A percentile compares a stretch with the other conserved stretches of the same genome.
These are phyloP conservation scores for Zygothrica quintamaculata DNA, from an alignment of 2,888 invertebrate species.

Conservation along the genomic window DNA sequence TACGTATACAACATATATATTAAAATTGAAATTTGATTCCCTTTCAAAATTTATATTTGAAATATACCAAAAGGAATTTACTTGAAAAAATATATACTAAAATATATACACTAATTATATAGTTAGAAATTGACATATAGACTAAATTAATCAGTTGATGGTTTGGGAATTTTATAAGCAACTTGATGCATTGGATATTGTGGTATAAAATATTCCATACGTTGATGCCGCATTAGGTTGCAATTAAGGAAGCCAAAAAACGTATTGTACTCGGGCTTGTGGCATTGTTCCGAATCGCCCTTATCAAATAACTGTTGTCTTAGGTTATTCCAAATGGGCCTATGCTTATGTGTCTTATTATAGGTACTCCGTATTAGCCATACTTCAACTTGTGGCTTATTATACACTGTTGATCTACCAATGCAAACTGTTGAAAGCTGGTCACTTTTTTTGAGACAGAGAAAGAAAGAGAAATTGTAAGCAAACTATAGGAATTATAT, in stretches of 20 bases:
- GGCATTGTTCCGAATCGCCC: constrained; percentile 28
- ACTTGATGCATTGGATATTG: constrained; percentile 27
- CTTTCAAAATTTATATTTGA: too few species aligned
- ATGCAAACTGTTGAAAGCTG: background rate
- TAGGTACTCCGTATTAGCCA: constrained; percentile 3
- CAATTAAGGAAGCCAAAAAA: constrained; percentile 9
- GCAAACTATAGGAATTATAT: too few species aligned
- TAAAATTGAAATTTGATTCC: too few species aligned
- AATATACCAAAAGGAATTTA: too few species aligned
- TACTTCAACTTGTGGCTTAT: background rate
- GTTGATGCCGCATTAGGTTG: constrained; percentile 17
- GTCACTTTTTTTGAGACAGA: constrained; percentile 1
- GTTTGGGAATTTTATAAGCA: too few species aligned
- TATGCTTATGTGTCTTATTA: background rate
- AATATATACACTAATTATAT: too few species aligned
- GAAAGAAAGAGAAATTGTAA: too few species aligned
- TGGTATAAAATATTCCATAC: constrained; percentile 27
- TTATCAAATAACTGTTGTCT: background rate
- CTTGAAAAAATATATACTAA: too few species aligned
- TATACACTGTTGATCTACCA: constrained; percentile 17
- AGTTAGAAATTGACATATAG: too few species aligned
- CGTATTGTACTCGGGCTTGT: background rate
- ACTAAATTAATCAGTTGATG: too few species aligned
- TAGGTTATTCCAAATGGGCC: constrained; percentile 5
- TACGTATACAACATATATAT: too few species aligned